Base-by-base conservation (phyloP, 2,113 vertebrate species). In the Notothenia rossii region DNA sequence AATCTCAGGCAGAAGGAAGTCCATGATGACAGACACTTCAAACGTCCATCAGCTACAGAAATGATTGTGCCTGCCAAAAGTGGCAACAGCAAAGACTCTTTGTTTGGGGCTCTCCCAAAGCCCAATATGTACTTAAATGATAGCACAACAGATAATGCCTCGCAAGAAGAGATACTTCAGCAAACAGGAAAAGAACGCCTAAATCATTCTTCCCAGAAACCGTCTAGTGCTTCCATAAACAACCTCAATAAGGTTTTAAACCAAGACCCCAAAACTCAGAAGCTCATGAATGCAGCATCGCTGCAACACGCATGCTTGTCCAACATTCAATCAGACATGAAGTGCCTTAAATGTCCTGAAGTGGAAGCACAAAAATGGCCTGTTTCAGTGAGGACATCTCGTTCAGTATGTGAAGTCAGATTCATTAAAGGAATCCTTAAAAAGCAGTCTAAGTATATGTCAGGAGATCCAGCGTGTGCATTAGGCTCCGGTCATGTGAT, bases 391-490 rank as follows among this genome's bases (percentile, higher is more conserved):
- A 56, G 81, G 75, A 18, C 85, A 4, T 29, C 87, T 20, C 83
- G 82, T 72, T 84, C 85, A 25, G 72, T 48, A 11, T 45, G 62
- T 83, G 90, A 93, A 66, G 91, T 89, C 86, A 89, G 65, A 46
- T 86, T 95, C 54, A 59, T 96, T 22, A 96, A 95, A 91, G 96
- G 97, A 67, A 97, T 98, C 84, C 96, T 99, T 78, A 99, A 98
- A 86, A 97, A 97, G 64, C 89, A 93, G 33, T 94, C 95, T 65
- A 95, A 95, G 73, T 94, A 93, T 56, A 81, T 91, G 62, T 81
- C 86, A 14, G 62, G 72, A 71, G 71, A 86, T 77, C 48, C 85
- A 22, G 80, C 92, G 20, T 54, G 88, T 63, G 11, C 86, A 25
- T 71, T 94, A 68, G 75, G 65, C 9, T 90, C 93, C 50, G 92